phyloP scores from a whole-genome alignment of 1,140 invertebrate genomes.

The Philopotamus ludificatus region DNA sequence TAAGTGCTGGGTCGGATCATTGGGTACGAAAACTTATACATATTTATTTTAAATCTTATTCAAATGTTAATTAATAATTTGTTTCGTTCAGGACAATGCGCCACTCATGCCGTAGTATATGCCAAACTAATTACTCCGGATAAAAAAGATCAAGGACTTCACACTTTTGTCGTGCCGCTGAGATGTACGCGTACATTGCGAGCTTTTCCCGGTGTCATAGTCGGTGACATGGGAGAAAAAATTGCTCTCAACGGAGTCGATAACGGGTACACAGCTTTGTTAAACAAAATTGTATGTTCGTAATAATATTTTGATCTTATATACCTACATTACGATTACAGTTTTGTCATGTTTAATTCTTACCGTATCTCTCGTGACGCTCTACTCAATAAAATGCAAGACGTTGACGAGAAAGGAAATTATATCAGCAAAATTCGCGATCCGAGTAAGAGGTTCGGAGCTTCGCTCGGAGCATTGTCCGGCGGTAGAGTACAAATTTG shows the following conservation, averaged over 20 bases:
- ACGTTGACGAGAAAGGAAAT: conserved; percentile 79
- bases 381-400: conserved; percentile 81
- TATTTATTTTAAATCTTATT: conserved; percentile 27
- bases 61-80: conserved; percentile 8
- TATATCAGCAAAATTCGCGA: conserved; percentile 76
- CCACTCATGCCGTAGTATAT: conserved; percentile 83
- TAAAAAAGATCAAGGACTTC: conserved; percentile 67
- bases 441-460: conserved; percentile 74
- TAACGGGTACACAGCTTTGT: conserved; percentile 63
- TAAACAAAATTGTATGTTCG: neutral
- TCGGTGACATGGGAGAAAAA: conserved; percentile 78
- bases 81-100: conserved; percentile 65
- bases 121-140: conserved; percentile 80
- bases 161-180: conserved; percentile 73
- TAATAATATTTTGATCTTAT: conserved; percentile 1
- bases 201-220: conserved; percentile 66
- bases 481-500: conserved; percentile 51
- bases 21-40: conserved; percentile 47
- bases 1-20: conserved; percentile 79
- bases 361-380: conserved; percentile 76
- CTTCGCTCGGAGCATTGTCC: conserved; percentile 83
- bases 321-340: conserved; percentile 45
- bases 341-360: conserved; percentile 82
- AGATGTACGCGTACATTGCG: conserved; percentile 65
- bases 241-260: conserved; percentile 74